Base-by-base conservation (phyloP, 2,113 vertebrate species). In the Gobiocypris rarus region DNA sequence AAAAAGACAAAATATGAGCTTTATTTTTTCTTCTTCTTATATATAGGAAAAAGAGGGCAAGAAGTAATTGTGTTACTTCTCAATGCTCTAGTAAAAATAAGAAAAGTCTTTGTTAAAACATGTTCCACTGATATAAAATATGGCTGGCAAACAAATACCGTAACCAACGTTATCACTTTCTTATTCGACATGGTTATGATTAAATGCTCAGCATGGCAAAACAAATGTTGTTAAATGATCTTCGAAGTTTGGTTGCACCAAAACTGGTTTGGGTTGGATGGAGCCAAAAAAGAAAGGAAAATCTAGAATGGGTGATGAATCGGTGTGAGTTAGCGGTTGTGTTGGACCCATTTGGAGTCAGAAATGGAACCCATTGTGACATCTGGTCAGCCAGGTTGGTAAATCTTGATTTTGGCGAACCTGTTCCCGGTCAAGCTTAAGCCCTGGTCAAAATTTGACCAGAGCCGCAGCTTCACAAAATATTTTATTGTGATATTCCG, bases 401-500 rank as follows among this genome's bases (percentile, higher is more conserved):
- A 95, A 93, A 86, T 91, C 95, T 96, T 92, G 93, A 97, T 96
- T 95, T 95, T 95, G 94, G 96, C 92, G 94, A 95, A 85, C 61
- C 87, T 90, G 87, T 88, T 69, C 81, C 50, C 93, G 91, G 94
- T 96, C 89, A 95, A 95, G 93, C 90, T 92, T 92, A 93, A 24
- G 95, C 94, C 95, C 94, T 94, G 95, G 95, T 95, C 95, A 91
- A 94, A 94, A 94, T 95, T 95, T 96, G 95, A 95, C 95, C 93
- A 92, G 94, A 94, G 96, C 95, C 94, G 93, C 89, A 95, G 96
- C 96, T 96, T 95, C 83, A 94, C 93, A 92, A 93, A 92, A 97
- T 98, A 98, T 97, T 98, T 99, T 96, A 95, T 94, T 93, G 93
- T 96, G 97, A 97, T 99, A 97, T 97, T 97, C 97, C 96, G n/a